phyloP scores from a whole-genome alignment of 2,888 invertebrate species.

The Rotaria macrura region DNA sequence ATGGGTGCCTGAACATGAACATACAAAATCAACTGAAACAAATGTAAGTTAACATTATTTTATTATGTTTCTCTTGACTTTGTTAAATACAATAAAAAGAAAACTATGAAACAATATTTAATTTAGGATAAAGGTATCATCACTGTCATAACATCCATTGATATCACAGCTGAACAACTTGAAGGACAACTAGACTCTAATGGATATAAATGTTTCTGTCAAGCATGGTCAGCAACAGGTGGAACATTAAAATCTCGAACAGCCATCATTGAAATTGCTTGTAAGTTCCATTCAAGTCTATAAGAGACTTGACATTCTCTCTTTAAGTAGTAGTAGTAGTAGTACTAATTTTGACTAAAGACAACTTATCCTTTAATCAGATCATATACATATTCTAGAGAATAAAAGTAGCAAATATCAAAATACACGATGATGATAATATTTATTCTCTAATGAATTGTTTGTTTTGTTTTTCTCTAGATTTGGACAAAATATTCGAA shows the following conservation, averaged over 20 bases:
- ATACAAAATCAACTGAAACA: constrained; percentile 16
- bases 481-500: constrained; percentile 29
- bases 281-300: not conserved
- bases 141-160: not conserved
- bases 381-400: not conserved
- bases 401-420: no score
- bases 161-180: not conserved
- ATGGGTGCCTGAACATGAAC: constrained; percentile 19
- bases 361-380: not conserved
- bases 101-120: not conserved
- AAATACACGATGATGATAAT: no score
- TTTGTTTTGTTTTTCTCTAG: not conserved
- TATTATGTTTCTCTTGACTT: not conserved
- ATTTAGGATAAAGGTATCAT: not conserved
- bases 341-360: not conserved
- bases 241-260: not conserved
- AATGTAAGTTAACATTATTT: not conserved
- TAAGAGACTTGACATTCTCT: no score
- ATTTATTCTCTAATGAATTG: no score
- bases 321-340: no score
- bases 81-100: not conserved
- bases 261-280: not conserved
- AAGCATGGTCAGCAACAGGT: constrained; percentile 21
- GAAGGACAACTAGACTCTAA: not conserved
- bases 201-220: constrained; percentile 14